These are phyloP conservation scores for Holothuria glaberrima DNA, from an alignment of 35 echinoderm and acorn worm genomes.

Conservation along the genomic window DNA sequence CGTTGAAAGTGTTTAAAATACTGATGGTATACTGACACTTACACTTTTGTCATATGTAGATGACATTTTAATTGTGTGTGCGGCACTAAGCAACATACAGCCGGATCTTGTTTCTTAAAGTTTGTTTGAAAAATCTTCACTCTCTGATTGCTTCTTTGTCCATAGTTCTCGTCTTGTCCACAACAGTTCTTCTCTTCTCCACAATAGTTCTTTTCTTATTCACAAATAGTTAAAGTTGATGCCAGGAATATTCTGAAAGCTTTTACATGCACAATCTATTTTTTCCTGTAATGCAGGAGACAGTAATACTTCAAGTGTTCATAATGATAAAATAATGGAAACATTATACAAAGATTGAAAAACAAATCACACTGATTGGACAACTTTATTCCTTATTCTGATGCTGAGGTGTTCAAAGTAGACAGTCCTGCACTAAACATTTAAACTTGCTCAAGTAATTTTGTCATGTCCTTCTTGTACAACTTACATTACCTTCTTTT, in stretches of 20 bases:
- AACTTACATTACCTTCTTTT: too few species aligned
- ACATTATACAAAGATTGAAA: too few species aligned
- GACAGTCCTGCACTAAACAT: too few species aligned
- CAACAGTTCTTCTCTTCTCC: neutral
- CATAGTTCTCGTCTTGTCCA: neutral
- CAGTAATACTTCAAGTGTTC: too few species aligned
- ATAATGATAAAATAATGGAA: too few species aligned
- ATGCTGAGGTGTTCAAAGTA: too few species aligned
- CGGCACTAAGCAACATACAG: neutral
- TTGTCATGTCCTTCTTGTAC: too few species aligned
- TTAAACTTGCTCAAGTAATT: too few species aligned
- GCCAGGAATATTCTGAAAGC: neutral
- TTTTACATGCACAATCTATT: neutral
- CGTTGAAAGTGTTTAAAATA: constrained; percentile 13
- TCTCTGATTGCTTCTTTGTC: neutral
- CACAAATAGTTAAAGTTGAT: neutral
- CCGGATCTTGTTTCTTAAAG: neutral
- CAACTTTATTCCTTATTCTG: too few species aligned
- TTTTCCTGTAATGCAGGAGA: neutral
- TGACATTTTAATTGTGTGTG: neutral
- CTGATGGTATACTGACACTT: constrained; percentile 14
- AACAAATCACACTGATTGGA: too few species aligned
- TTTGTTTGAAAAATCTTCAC: neutral
- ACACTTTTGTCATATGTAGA: neutral
- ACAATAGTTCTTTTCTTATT: too few species aligned